phyloP scores from a whole-genome alignment of 2,113 vertebrate species.

The Alligator mississippiensis region DNA sequence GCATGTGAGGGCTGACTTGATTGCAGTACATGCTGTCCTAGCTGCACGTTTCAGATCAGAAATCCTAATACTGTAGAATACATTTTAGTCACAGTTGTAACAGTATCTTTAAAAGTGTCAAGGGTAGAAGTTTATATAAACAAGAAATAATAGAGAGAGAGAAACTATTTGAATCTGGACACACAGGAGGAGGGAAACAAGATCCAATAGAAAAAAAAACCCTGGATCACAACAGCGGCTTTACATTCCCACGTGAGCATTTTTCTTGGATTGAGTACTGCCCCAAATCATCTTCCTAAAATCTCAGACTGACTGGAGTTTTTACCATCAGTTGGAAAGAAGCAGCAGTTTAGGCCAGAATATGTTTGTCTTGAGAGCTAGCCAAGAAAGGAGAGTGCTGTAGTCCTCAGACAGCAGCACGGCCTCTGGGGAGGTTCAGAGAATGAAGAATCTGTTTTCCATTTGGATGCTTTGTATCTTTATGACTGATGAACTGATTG shows the following conservation, averaged over 20 bases:
- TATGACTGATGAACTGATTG: constrained; percentile 3
- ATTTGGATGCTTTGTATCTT: constrained; percentile 37
- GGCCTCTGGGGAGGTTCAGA: not conserved
- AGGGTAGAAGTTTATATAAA: not conserved
- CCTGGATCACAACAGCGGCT: constrained; percentile 12
- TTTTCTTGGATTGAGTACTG: constrained; percentile 64
- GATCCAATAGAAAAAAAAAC: not conserved
- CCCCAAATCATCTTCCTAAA: constrained; percentile 59
- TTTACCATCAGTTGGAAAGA: constrained; percentile 44
- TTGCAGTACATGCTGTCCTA: not conserved
- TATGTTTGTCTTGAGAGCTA: constrained; percentile 53
- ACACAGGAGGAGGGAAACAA: constrained; percentile 10
- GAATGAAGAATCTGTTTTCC: constrained; percentile 27
- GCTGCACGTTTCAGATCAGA: not conserved
- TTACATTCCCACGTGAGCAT: constrained; percentile 51
- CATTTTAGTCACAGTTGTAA: not conserved
- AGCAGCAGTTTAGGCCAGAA: constrained; percentile 29
- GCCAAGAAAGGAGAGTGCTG: constrained; percentile 12
- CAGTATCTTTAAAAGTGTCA: not conserved
- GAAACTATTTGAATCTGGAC: constrained; percentile 16
- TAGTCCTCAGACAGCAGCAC: not conserved
- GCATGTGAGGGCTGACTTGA: not conserved
- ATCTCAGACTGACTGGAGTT: constrained; percentile 39
- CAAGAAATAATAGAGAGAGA: constrained; percentile 33
- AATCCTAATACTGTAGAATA: not conserved